Conservation (phyloP, 1,140 invertebrate genomes). For the Tetraneura akinire region DNA sequence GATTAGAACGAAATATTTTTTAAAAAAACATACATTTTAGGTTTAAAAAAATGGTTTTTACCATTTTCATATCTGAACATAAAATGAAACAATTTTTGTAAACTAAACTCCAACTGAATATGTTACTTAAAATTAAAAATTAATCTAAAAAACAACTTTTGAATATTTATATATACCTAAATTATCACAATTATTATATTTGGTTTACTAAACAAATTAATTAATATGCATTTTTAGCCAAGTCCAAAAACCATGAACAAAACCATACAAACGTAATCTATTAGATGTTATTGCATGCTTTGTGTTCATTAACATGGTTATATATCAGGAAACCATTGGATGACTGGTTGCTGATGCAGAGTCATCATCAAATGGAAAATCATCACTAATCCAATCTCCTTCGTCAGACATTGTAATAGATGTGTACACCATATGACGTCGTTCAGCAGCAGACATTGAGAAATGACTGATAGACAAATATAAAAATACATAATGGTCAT, state of each 20-base stretch:
- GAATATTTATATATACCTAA: not conserved
- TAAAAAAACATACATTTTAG: too few species aligned
- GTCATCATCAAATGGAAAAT: constrained; percentile 45
- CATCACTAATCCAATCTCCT: constrained; percentile 44
- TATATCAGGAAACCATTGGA: constrained; percentile 48
- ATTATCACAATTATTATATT: constrained; percentile 34
- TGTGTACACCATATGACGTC: constrained; percentile 46
- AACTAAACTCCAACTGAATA: not conserved
- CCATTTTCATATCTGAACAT: not conserved
- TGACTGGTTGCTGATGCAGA: constrained; percentile 34
- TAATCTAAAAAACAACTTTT: not conserved
- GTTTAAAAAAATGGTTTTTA: too few species aligned
- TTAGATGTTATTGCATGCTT: constrained; percentile 40
- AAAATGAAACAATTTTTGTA: not conserved
- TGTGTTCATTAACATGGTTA: constrained; percentile 45
- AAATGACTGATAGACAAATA: constrained; percentile 48
- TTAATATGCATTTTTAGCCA: constrained; percentile 45
- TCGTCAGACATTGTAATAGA: constrained; percentile 46
- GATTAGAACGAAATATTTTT: too few species aligned
- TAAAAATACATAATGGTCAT: constrained; percentile 13
- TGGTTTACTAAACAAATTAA: constrained; percentile 7
- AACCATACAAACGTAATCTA: constrained; percentile 39
- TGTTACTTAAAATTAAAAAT: not conserved
- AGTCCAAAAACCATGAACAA: constrained; percentile 47
- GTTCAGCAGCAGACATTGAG: constrained; percentile 45